Evolutionary conservation across 2,888 invertebrate genomes (phyloP), one percentile per base, ranked within the genome.

Genomic region (Synergus itoensis): DNA sequence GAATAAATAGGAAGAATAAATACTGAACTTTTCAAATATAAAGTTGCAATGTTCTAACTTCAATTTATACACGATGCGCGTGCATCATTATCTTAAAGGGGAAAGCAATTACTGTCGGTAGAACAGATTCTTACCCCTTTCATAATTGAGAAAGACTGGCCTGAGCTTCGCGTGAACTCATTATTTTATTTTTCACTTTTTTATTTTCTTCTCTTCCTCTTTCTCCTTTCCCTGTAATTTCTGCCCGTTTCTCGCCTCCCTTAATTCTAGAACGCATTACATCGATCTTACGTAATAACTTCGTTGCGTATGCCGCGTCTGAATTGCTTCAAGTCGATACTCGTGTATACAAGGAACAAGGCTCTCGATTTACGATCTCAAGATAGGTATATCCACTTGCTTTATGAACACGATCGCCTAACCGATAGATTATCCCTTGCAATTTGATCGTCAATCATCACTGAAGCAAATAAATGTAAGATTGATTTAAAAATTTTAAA

Each of bases 351-450:
- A 36, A 36, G 36, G 36, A 36, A 48, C 69, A 48, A 53, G 48
- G 40, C 48, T 53, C 43, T 81, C 77, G 85, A 86, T 86, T 86
- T 86, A 86, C 84, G 86, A 81, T 84, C 85, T 81, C 80, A 81
- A 67, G 81, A 85, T 67, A 45, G 45, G 14, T 84, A 83, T 84
- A 77, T 80, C 81, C 79, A 73, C 77, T 81, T 81, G 86, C 81
- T 83, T 82, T 83, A 87, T 87, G 82, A 87, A 83, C 84, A 81
- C 82, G 83, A 86, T 84, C 81, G 82, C 79, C 77, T 64, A 79
- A 75, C 64, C 69, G 79, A 82, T 83, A 82, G 84, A 86, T 86
- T 82, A 80, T 80, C 77, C 73, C 78, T 77, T 62, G 81, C 73
- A 84, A 87, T 86, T 83, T 83, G 84, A 86, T 87, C 86, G 79